A percentile compares a stretch with the other conserved stretches of the same genome.
phyloP scores from a whole-genome alignment of 2,888 invertebrate species.

The Stenurella melanura region DNA sequence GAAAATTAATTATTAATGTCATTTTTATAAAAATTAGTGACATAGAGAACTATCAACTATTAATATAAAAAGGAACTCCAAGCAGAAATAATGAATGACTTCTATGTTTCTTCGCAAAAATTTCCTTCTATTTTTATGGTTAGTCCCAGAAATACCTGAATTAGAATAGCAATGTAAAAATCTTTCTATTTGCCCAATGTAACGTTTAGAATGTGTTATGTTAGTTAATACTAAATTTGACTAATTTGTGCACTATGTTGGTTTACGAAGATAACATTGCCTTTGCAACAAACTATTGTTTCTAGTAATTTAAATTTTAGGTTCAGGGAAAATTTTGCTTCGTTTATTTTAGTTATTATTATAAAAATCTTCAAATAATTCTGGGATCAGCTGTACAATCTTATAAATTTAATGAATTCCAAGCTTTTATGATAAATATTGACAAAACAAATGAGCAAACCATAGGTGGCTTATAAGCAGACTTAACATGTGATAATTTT shows the following conservation, averaged over 20 bases:
- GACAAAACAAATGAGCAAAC: slow-evolving; percentile 15
- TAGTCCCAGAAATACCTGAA: slow-evolving; percentile 10
- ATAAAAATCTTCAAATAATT: background rate
- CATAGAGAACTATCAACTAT: slow-evolving; percentile 36
- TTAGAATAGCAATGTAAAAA: background rate
- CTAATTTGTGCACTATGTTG: background rate
- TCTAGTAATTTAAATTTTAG: no score
- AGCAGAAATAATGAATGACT: slow-evolving; percentile 37
- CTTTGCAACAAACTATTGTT: no score
- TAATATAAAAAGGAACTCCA: slow-evolving; percentile 34
- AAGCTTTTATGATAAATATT: slow-evolving; percentile 17
- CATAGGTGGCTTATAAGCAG: slow-evolving; percentile 3
- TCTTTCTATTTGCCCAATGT: no score
- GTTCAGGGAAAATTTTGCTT: no score
- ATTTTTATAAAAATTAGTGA: slow-evolving; percentile 26
- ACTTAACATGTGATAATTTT: slow-evolving; percentile 25
- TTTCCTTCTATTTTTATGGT: slow-evolving; percentile 9
- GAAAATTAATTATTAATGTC: slow-evolving; percentile 25
- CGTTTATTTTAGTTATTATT: background rate
- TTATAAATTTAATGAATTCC: slow-evolving; percentile 12
- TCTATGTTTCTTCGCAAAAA: slow-evolving; percentile 39
- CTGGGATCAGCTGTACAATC: background rate
- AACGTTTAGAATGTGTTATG: no score
- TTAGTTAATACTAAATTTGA: background rate
- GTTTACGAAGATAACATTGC: no score